Evolutionary conservation across 2,113 vertebrate genomes (phyloP).

Genomic region (Chloroceryle aenea): DNA sequence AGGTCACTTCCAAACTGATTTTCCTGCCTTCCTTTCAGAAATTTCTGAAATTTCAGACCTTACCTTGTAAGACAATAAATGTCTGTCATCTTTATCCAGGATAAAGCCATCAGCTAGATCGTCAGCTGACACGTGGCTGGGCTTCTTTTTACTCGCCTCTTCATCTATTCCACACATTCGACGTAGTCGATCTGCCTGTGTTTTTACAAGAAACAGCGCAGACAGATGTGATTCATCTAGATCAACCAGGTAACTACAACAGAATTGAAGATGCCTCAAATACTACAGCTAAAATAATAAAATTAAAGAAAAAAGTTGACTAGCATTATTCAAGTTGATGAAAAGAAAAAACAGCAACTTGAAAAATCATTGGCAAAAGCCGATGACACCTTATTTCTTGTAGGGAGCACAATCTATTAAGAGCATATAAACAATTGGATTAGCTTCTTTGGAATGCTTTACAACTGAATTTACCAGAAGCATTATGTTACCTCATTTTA

Average conservation of each 20-base stretch:
- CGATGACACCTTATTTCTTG: background rate
- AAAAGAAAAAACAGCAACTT: background rate
- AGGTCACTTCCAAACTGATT: background rate
- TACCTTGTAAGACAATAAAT: slow-evolving; percentile 87
- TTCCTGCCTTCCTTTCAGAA: background rate
- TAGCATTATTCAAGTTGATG: background rate
- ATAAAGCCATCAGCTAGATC: slow-evolving; percentile 92
- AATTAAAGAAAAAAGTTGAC: background rate
- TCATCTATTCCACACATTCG: slow-evolving; percentile 88
- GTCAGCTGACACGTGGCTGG: slow-evolving; percentile 87
- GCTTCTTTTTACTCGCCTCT: slow-evolving; percentile 32
- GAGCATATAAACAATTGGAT: background rate
- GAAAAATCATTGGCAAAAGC: background rate
- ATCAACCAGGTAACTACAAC: background rate
- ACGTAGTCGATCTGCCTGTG: slow-evolving; percentile 87
- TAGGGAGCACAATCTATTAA: background rate
- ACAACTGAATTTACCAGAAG: background rate
- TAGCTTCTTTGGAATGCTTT: background rate
- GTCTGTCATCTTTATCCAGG: slow-evolving; percentile 85
- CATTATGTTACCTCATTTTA: background rate
- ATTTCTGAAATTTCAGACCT: background rate
- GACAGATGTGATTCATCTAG: background rate
- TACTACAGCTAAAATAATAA: background rate
- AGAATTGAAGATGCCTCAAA: background rate
- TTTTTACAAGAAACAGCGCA: background rate